These are phyloP conservation scores for Scrobipalpa atriplicella DNA, from an alignment of 2,888 invertebrate species.

Conservation along the genomic window DNA sequence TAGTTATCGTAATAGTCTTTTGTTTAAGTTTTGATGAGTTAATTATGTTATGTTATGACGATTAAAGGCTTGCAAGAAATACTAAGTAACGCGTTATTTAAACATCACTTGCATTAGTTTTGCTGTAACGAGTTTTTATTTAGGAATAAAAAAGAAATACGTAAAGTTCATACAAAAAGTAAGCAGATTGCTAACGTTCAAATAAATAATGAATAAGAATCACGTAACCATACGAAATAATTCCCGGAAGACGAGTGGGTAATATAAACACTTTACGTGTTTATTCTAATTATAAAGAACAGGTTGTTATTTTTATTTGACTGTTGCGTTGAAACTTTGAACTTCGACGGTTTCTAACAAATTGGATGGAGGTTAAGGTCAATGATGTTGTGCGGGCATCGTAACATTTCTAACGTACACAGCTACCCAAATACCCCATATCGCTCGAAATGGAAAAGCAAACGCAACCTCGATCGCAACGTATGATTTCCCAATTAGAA, in stretches of 20 bases:
- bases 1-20: background rate
- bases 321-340: background rate
- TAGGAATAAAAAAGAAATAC: background rate
- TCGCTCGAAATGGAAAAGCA: background rate
- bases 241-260: background rate
- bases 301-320: background rate
- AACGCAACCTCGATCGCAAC: background rate
- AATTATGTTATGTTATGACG: background rate
- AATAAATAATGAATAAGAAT: background rate
- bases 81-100: background rate
- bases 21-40: background rate
- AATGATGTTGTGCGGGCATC: conserved; percentile 15
- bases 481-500: conserved; percentile 16
- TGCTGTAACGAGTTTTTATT: background rate
- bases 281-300: background rate
- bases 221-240: background rate
- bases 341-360: background rate
- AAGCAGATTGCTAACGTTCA: background rate
- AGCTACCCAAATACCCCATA: background rate
- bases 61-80: background rate
- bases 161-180: background rate
- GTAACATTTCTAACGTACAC: conserved; percentile 16
- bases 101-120: background rate
- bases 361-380: background rate
- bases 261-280: conserved; percentile 6